These are phyloP conservation scores for Scaptomyza caliginosa DNA, from an alignment of 2,888 invertebrate genomes.

Conservation along the genomic window DNA sequence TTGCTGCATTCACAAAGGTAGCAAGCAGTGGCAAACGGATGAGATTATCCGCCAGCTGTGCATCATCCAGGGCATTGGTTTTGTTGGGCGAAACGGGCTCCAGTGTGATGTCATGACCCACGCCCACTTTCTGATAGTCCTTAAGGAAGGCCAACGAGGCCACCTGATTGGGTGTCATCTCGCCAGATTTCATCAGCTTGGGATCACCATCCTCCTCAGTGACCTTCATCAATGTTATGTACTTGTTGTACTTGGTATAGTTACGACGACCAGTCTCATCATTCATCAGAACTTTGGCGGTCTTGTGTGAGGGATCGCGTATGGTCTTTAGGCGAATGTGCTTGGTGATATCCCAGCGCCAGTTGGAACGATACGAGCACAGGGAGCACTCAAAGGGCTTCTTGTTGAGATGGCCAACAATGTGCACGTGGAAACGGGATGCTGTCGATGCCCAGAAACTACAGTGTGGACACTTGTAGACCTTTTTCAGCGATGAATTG, in stretches of 20 bases:
- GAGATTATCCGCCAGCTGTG: conserved; percentile 72
- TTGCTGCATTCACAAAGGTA: conserved; percentile 81
- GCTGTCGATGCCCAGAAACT: conserved; percentile 96
- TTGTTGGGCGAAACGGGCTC: conserved; percentile 72
- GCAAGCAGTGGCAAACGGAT: conserved; percentile 79
- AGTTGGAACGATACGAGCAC: conserved; percentile 96
- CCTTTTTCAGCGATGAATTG: conserved; percentile 89
- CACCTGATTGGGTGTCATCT: conserved; percentile 85
- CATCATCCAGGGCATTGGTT: conserved; percentile 54
- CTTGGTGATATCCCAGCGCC: conserved; percentile 98
- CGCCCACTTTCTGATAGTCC: conserved; percentile 83
- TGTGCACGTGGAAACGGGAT: conserved; percentile 96
- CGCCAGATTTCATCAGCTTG: conserved; percentile 84
- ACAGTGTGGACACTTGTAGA: conserved; percentile 96
- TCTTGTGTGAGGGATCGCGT: conserved; percentile 91
- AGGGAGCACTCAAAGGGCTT: conserved; percentile 98
- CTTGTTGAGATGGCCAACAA: conserved; percentile 95
- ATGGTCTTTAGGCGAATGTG: conserved; percentile 96
- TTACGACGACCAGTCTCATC: conserved; percentile 95
- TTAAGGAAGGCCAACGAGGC: conserved; percentile 85
- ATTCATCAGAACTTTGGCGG: conserved; percentile 93
- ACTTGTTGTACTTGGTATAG: conserved; percentile 96
- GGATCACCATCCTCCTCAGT: conserved; percentile 85
- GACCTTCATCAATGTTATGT: conserved; percentile 89
- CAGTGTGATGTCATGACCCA: conserved; percentile 78